phyloP scores from a whole-genome alignment of 92 coral and sea anemone genomes.

The Porites cylindrica region DNA sequence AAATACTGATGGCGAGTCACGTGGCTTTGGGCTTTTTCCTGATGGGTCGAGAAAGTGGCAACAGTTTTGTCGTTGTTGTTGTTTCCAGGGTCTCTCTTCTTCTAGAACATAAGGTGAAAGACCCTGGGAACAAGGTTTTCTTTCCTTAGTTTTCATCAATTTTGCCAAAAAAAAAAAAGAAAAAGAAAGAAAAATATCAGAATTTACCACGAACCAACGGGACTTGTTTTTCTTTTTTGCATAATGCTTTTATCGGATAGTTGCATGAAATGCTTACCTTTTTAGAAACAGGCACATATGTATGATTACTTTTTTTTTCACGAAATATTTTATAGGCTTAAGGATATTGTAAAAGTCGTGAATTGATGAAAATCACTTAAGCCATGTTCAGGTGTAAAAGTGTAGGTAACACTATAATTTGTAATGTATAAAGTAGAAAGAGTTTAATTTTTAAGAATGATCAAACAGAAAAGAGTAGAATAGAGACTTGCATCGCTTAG shows the following conservation, averaged over 20 bases:
- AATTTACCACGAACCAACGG: neutral
- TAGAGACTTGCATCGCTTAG: neutral
- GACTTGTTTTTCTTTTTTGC: neutral
- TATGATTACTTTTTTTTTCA: neutral
- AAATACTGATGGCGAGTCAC: too few relatives aligned
- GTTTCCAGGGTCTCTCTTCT: too few relatives aligned
- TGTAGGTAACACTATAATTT: conserved; percentile 39
- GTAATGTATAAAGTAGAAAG: conserved; percentile 39
- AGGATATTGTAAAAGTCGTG: neutral
- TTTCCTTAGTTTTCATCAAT: neutral
- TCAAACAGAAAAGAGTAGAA: conserved; percentile 2
- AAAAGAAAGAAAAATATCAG: neutral
- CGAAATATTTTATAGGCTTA: neutral
- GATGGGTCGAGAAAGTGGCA: too few relatives aligned
- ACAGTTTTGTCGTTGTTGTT: too few relatives aligned
- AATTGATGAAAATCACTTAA: neutral
- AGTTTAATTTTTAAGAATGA: conserved; percentile 9
- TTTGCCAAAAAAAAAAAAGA: neutral
- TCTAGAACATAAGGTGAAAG: too few relatives aligned
- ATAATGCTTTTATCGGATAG: neutral
- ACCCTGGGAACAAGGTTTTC: too few relatives aligned
- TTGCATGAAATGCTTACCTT: conserved; percentile 34
- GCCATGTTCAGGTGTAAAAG: conserved; percentile 1
- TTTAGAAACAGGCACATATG: conserved; percentile 1
- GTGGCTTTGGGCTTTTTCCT: too few relatives aligned